These are phyloP conservation scores for Zaprionus camerounensis DNA, from an alignment of 1,140 invertebrate genomes.

Conservation along the genomic window DNA sequence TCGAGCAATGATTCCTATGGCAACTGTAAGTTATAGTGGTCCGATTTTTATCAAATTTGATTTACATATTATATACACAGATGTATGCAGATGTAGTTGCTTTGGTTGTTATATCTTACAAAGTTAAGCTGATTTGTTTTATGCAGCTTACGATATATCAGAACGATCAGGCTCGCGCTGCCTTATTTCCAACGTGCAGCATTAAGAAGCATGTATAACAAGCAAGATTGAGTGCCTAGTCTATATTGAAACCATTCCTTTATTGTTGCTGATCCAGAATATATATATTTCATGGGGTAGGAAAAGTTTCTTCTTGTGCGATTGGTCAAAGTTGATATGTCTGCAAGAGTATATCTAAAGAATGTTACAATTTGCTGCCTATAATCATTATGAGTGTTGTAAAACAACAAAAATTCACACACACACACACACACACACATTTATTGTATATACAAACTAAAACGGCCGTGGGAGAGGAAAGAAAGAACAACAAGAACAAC, in stretches of 20 bases:
- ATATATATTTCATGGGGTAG: too few relatives aligned
- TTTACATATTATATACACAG: too few relatives aligned
- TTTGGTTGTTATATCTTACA: background rate
- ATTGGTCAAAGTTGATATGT: too few relatives aligned
- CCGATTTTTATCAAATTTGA: too few relatives aligned
- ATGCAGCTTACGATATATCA: background rate
- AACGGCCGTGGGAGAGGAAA: background rate
- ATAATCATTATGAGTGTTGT: background rate
- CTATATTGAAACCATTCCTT: too few relatives aligned
- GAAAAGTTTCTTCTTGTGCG: too few relatives aligned
- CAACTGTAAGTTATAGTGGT: too few relatives aligned
- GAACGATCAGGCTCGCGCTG: too few relatives aligned
- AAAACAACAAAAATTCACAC: background rate
- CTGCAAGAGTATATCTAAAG: too few relatives aligned
- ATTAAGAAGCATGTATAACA: background rate
- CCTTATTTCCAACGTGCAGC: background rate
- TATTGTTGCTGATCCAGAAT: too few relatives aligned
- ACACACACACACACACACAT: conserved; percentile 12
- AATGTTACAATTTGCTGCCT: background rate
- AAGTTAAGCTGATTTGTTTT: background rate
- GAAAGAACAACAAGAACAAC: conserved; percentile 1
- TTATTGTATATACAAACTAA: conserved; percentile 30
- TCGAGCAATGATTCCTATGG: too few relatives aligned
- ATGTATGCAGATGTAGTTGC: background rate
- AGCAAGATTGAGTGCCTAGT: background rate